A percentile compares a stretch with the other conserved stretches of the same genome.
Evolutionary conservation across 1,140 invertebrate species (phyloP).

Genomic region (Heliconius hewitsoni): DNA sequence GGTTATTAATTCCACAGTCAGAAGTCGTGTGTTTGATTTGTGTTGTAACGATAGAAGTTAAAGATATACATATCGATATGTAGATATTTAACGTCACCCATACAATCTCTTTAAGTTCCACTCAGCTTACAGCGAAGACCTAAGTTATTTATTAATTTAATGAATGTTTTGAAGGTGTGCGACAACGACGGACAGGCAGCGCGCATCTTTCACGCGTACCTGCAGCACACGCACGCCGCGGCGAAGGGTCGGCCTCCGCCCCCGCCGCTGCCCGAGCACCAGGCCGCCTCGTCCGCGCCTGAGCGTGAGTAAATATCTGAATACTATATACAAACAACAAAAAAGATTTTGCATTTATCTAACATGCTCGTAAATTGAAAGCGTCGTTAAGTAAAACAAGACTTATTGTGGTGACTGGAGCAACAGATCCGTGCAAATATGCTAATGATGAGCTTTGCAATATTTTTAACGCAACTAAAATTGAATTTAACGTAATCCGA

Average conservation of each 20-base stretch:
- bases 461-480: background rate
- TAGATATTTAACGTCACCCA: no score
- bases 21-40: no score
- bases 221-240: slow-evolving; percentile 61
- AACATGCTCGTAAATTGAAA: background rate
- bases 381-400: background rate
- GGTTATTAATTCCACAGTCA: no score
- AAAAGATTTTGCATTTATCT: background rate
- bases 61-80: no score
- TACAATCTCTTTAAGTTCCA: no score
- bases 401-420: background rate
- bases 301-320: slow-evolving; percentile 31
- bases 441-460: background rate
- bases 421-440: background rate
- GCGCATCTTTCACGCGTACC: slow-evolving; percentile 65
- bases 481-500: no score
- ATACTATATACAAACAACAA: no score
- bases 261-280: slow-evolving; percentile 65
- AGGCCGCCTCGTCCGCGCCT: slow-evolving; percentile 41
- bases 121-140: no score
- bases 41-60: no score
- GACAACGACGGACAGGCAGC: slow-evolving; percentile 55
- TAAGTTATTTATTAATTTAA: background rate
- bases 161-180: slow-evolving; percentile 53
- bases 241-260: slow-evolving; percentile 64